Evolutionary conservation across 2,797 vertebrate genomes (phyloP).

Genomic region (Otus scops): DNA sequence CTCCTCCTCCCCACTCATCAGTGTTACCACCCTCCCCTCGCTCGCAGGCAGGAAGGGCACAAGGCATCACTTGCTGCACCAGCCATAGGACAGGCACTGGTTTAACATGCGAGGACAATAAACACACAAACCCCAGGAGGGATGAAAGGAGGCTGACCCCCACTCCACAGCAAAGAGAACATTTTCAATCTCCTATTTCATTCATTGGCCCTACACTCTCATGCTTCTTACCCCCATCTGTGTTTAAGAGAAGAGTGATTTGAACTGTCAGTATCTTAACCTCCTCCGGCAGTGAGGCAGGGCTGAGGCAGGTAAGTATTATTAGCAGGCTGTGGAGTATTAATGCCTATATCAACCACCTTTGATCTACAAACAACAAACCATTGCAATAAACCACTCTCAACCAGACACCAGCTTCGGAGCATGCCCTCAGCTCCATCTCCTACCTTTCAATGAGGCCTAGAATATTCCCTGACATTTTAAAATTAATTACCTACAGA

Average conservation of each 20-base stretch:
- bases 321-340: not conserved
- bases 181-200: not conserved
- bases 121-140: not conserved
- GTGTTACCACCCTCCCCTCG: not conserved
- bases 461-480: not conserved
- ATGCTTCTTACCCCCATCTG: not conserved
- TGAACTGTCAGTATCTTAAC: not conserved
- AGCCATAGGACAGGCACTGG: not conserved
- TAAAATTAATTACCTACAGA: conserved; percentile 2
- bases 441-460: not conserved
- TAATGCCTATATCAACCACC: not conserved
- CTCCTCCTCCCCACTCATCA: not conserved
- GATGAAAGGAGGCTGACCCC: not conserved
- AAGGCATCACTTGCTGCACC: not conserved
- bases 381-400: not conserved
- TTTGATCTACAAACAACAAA: conserved; percentile 1
- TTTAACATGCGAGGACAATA: accelerated
- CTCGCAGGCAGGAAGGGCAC: not conserved
- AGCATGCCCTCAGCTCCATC: not conserved
- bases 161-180: not conserved
- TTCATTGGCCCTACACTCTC: not conserved
- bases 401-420: not conserved
- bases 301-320: not conserved
- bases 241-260: not conserved
- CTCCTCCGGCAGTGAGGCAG: not conserved